Conservation (phyloP, 1,140 invertebrate species). For the Scaptodrosophila lebanonensis region DNA sequence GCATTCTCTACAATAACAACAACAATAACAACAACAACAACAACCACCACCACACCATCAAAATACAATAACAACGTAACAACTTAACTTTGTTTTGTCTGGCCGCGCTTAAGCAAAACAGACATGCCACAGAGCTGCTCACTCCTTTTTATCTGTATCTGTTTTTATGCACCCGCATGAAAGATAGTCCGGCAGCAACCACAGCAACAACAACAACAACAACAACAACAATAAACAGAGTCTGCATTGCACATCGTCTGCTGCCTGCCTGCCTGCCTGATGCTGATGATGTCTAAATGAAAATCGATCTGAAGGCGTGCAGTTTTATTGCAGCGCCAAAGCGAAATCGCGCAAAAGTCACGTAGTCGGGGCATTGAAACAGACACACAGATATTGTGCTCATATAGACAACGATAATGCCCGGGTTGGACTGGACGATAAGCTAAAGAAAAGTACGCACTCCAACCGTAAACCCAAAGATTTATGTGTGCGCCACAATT, state of each 20-base stretch:
- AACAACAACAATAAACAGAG: no score
- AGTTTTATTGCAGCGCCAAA: conserved; percentile 3
- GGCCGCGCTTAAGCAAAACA: conserved; percentile 22
- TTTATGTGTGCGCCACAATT: not conserved
- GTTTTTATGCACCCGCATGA: conserved; percentile 53
- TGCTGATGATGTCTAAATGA: no score
- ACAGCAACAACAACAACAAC: no score
- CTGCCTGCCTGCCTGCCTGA: conserved; percentile 40
- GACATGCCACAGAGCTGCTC: no score
- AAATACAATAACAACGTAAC: conserved; percentile 25
- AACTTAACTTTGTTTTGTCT: conserved; percentile 53
- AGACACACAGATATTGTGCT: conserved; percentile 33
- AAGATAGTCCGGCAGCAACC: no score
- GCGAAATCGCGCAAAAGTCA: conserved; percentile 61
- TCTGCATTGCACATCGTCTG: no score
- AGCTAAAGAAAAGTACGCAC: not conserved
- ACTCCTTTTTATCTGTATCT: conserved; percentile 27
- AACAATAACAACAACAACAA: conserved; percentile 23
- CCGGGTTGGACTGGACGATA: not conserved
- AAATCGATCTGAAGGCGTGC: conserved; percentile 57
- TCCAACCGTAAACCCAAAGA: not conserved
- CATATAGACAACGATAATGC: conserved; percentile 47
- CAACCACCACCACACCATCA: conserved; percentile 5
- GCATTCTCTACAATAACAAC: conserved; percentile 15
- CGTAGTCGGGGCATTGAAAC: conserved; percentile 63